These are phyloP conservation scores for Chrysolina americana DNA, from an alignment of 2,888 invertebrate species.

Conservation along the genomic window DNA sequence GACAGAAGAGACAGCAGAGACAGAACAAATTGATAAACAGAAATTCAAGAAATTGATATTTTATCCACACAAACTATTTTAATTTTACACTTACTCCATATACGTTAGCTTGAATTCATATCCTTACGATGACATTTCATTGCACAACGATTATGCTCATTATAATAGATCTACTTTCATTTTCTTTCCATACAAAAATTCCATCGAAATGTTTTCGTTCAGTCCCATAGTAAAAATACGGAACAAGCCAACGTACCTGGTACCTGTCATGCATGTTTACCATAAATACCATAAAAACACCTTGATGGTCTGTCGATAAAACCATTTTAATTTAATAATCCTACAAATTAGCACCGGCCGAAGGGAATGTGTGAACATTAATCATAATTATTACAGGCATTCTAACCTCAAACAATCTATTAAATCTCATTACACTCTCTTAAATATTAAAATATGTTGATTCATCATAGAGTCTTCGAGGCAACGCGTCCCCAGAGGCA, in stretches of 20 bases:
- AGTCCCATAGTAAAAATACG: neutral
- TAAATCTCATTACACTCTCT: conserved; percentile 61
- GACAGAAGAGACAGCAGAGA: too few relatives aligned
- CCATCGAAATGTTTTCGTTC: neutral
- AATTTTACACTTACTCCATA: too few relatives aligned
- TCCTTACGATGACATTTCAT: too few relatives aligned
- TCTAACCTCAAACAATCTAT: conserved; percentile 58
- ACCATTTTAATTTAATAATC: conserved; percentile 34
- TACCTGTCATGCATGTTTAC: neutral
- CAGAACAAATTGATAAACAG: too few relatives aligned
- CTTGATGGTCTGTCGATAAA: conserved; percentile 12
- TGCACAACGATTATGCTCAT: neutral
- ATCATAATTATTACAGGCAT: conserved; percentile 37
- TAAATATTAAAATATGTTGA: conserved; percentile 65
- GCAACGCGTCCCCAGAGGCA: conserved; percentile 18
- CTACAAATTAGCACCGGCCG: conserved; percentile 26
- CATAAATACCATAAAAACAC: conserved; percentile 12
- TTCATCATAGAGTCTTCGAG: conserved; percentile 52
- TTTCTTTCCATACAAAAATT: neutral
- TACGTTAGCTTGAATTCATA: too few relatives aligned
- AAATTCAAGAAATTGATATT: too few relatives aligned
- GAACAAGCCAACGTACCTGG: neutral
- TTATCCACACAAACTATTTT: too few relatives aligned
- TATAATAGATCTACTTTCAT: neutral
- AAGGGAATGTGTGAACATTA: conserved; percentile 33